These are phyloP conservation scores for Sycophaga agraensis DNA, from an alignment of 1,140 invertebrate genomes.

Conservation along the genomic window DNA sequence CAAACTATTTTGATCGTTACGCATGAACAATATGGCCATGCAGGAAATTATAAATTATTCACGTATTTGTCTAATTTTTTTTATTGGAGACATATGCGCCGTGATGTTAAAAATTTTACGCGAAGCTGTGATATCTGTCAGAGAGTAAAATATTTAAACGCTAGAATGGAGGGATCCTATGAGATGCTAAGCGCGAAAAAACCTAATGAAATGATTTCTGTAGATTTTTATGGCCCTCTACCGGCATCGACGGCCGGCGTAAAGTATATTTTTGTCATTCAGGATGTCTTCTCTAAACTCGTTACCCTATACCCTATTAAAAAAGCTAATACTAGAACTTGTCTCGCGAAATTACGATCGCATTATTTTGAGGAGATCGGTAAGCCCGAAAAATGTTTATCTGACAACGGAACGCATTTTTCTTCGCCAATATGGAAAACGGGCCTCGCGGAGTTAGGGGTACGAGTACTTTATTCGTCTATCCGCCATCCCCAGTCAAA, in stretches of 20 bases:
- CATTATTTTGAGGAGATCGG: not conserved
- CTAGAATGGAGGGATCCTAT: not conserved
- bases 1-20: not conserved
- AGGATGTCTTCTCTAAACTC: slow-evolving; percentile 20
- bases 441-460: slow-evolving; percentile 18
- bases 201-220: not conserved
- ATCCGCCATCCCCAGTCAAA: slow-evolving; percentile 17
- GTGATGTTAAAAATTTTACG: slow-evolving; percentile 6
- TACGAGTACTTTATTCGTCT: slow-evolving; percentile 31
- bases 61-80: slow-evolving; percentile 34
- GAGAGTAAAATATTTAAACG: not conserved
- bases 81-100: slow-evolving; percentile 32
- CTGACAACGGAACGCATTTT: slow-evolving; percentile 31
- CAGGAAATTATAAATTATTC: slow-evolving; percentile 36
- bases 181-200: too few relatives aligned
- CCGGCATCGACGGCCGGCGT: not conserved
- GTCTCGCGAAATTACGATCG: not conserved
- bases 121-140: not conserved
- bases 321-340: not conserved
- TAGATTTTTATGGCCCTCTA: not conserved
- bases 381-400: slow-evolving; percentile 11
- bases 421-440: slow-evolving; percentile 10
- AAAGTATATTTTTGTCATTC: slow-evolving; percentile 5
- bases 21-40: slow-evolving; percentile 41
- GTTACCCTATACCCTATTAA: slow-evolving; percentile 9